Percentiles rank a stretch among this genome's conserved stretches.
Evolutionary conservation across 2,888 invertebrate species (phyloP).

Genomic region (Drosophila paranaensis): DNA sequence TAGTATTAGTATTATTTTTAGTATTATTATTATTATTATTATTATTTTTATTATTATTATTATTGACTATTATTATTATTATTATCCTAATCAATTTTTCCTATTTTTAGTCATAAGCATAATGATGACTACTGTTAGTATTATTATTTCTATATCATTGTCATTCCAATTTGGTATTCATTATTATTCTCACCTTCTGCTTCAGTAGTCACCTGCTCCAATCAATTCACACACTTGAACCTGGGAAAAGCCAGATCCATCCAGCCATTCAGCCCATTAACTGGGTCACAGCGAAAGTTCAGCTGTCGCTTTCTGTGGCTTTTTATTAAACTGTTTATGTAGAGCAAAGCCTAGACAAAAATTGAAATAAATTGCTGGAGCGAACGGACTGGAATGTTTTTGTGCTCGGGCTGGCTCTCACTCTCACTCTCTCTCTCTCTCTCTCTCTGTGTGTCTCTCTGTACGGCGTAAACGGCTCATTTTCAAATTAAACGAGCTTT

Average conservation of each 20-base stretch:
- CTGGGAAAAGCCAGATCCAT: neutral
- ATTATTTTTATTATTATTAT: neutral
- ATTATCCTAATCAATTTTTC: too few species aligned
- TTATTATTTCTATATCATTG: neutral
- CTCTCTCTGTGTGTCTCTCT: neutral
- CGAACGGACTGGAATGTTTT: neutral
- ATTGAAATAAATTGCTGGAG: conserved; percentile 3
- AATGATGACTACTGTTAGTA: neutral
- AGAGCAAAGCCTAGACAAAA: conserved; percentile 4
- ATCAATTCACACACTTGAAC: neutral
- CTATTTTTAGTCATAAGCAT: too few species aligned
- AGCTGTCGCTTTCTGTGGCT: neutral
- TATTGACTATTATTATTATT: too few species aligned
- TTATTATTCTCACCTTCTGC: neutral
- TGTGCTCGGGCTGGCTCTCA: neutral
- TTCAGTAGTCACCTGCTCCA: neutral
- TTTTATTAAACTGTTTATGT: conserved; percentile 12
- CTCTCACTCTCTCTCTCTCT: too few species aligned
- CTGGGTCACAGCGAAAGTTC: conserved; percentile 1
- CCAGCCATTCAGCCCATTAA: neutral
- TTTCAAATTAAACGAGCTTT: conserved; percentile 13
- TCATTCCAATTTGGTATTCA: too few species aligned
- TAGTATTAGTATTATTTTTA: neutral
- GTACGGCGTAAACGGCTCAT: conserved; percentile 2
- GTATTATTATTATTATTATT: neutral